Evolutionary conservation across 2,797 vertebrate genomes (phyloP), one percentile per base, ranked within the genome.

Genomic region (Halcyon smyrnensis): DNA sequence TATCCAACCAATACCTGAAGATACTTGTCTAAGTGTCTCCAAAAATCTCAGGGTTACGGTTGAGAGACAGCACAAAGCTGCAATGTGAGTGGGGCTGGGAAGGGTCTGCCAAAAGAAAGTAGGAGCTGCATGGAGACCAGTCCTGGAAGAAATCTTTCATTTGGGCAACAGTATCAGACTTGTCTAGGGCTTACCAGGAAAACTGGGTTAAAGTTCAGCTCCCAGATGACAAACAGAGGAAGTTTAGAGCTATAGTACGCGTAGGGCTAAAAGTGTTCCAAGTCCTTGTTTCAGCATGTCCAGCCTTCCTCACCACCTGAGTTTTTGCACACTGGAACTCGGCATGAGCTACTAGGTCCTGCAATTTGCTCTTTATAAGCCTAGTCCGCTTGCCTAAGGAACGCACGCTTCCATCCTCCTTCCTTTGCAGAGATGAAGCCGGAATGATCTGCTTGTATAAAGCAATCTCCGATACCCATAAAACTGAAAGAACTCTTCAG

Each of bases 381-480:
- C 19, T 37, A 76, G 45, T 10, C 60, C 25, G n/a, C 32, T 18
- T 64, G 64, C 12, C 9, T 7, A 53, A 85, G 41, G 43, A 75
- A 80, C 3, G 14, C 3, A 5, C 37, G 2, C 0, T 27, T 80
- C 62, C 60, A 46, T 25, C 18, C 14, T 65, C 37, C 19, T 70
- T 77, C 56, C 65, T 25, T n/a, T 50, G 32, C 71, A 73, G 15
- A 71, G 34, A 8, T 85, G 57, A 86, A 85, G 12, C 13, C 1
- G 0, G 27, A 85, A 77, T 0, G 0, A 14, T 74, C 32, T 70
- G 21, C 56, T 85, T 3, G 0, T 4, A 56, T 4, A 67, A 80
- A 89, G 62, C 27, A 81, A 51, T 20, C 39, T 57, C 62, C 87
- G 37, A 54, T 60, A 77, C 4, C 9, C 8, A 4, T 57, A 9